phyloP scores from a whole-genome alignment of 1,140 invertebrate genomes.

The Cotesia chilonis region DNA sequence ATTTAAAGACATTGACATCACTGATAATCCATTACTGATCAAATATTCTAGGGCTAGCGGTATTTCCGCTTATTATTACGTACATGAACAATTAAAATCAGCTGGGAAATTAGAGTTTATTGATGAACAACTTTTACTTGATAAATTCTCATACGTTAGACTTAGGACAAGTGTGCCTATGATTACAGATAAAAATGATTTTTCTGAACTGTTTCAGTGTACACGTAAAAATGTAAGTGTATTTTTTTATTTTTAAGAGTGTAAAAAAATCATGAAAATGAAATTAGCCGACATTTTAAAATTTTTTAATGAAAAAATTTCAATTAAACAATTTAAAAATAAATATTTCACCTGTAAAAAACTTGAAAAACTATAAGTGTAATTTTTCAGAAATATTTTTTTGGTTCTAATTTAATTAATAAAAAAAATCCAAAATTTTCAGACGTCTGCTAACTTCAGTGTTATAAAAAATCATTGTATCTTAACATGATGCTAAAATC shows the following conservation, averaged over 20 bases:
- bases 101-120: conserved; percentile 70
- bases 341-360: no score
- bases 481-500: no score
- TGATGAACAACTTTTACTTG: conserved; percentile 69
- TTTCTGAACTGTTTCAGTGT: conserved; percentile 56
- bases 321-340: no score
- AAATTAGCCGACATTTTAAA: no score
- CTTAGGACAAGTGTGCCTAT: conserved; percentile 59
- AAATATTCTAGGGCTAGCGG: conserved; percentile 68
- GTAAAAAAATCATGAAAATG: no score
- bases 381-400: no score
- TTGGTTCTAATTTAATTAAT: no score
- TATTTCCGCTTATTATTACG: conserved; percentile 72
- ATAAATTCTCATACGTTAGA: conserved; percentile 74
- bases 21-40: conserved; percentile 77
- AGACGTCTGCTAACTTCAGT: no score
- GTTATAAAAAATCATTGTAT: no score
- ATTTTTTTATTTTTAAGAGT: conserved; percentile 3
- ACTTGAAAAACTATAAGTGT: no score
- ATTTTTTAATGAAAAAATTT: no score
- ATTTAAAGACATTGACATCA: conserved; percentile 77
- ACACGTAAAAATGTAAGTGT: conserved; percentile 57
- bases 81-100: conserved; percentile 76
- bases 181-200: conserved; percentile 49
- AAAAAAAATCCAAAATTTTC: no score